A percentile compares a stretch with the other conserved stretches of the same genome.
Conservation (phyloP, 2,888 invertebrate species). For the Selenia dentaria region DNA sequence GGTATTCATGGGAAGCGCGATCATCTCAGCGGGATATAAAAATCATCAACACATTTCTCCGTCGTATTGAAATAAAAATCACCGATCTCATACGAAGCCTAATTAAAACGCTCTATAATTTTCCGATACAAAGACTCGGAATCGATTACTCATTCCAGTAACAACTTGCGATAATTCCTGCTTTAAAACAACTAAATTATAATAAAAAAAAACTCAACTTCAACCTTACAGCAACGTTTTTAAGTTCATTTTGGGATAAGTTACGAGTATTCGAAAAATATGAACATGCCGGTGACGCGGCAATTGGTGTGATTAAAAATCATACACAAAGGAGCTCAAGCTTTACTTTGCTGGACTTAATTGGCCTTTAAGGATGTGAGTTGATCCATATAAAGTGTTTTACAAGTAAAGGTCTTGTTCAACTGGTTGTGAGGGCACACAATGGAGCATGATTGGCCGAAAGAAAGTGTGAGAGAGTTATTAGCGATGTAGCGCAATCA, state of each 20-base stretch:
- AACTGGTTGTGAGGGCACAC: constrained; percentile 34
- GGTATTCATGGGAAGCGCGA: constrained; percentile 17
- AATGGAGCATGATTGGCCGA: constrained; percentile 36
- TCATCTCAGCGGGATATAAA: constrained; percentile 25
- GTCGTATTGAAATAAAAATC: constrained; percentile 21
- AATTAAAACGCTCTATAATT: constrained; percentile 42
- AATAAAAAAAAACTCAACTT: neutral
- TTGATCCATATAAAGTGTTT: constrained; percentile 6
- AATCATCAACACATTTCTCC: constrained; percentile 14
- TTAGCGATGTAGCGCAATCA: constrained; percentile 31
- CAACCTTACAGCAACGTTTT: constrained; percentile 2
- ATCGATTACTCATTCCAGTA: constrained; percentile 52
- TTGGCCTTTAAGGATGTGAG: constrained; percentile 33
- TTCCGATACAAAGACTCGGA: constrained; percentile 33
- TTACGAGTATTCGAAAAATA: constrained; percentile 28
- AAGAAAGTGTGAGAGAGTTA: constrained; percentile 43
- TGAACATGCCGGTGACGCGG: constrained; percentile 45
- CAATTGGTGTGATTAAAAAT: constrained; percentile 56
- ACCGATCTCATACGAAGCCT: constrained; percentile 17
- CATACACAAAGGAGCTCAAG: constrained; percentile 42
- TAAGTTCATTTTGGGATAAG: neutral
- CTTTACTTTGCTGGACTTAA: constrained; percentile 4
- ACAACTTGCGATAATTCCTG: constrained; percentile 37
- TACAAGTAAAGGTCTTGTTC: constrained; percentile 17
- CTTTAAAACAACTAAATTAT: constrained; percentile 30